Base-by-base conservation (phyloP, 2,888 invertebrate genomes). In the Adela reaumurella region DNA sequence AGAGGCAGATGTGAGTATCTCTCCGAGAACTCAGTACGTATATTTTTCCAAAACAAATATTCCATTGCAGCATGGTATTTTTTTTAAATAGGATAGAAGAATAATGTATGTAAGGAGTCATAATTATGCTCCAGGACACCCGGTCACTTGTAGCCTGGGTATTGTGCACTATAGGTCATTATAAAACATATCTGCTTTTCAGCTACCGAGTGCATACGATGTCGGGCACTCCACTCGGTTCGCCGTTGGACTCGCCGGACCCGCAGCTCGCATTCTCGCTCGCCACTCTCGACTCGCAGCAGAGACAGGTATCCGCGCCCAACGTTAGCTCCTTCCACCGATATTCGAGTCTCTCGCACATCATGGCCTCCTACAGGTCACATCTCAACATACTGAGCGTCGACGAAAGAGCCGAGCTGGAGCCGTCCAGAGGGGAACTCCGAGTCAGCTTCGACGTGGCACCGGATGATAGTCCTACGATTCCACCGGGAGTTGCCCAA, bases 201-300 rank as follows among this genome's bases (percentile, higher is more conserved):
- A 92, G 92, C 80, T 90, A 89, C 70, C 86, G 90, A 61, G 87
- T 91, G 51, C 92, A 91, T 71, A 88, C 90, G 57, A 89, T 89
- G 64, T 82, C 87, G 56, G 91, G 90, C 46, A 90, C 90, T 47
- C 87, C 90, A 4, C 80, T 89, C 51, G 90, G 89, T 56, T 91
- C 90, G 53, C 92, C 92, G n/a, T 74, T 91, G 64, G 92, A 92
- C 67, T 90, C 90, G 14, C 89, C 90, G 18, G 90, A 90, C 59
- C 88, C 82, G 46, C 85, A 80, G 57, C 68, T 85, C 55, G 85
- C 85, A 52, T 85, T 85, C 62, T 85, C 85, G 50, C 80, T 85
- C 54, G 85, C 81, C 29, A 86, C 86, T 11, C 58, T 80, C 62
- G 79, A 80, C 63, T 80, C 80, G 5, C 80, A 80, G 55, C 81